A percentile compares a stretch with the other conserved stretches of the same genome.
Conservation (phyloP, 2,113 vertebrate genomes). For the Myiagra hebetior region DNA sequence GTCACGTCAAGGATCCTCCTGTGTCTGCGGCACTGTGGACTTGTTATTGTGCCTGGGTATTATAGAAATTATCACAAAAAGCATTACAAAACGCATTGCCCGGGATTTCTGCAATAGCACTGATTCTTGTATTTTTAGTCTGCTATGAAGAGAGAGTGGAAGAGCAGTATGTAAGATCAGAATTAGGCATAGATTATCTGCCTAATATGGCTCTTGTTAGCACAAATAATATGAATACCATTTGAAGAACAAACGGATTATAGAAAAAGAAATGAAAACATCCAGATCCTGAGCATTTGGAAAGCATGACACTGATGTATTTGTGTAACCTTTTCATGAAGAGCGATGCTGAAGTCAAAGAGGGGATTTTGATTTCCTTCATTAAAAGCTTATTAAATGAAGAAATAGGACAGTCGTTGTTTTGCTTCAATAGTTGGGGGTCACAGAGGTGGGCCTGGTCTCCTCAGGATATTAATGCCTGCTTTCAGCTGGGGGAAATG, state of each 20-base stretch:
- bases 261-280: background rate
- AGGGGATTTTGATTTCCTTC: constrained; percentile 70
- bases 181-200: constrained; percentile 22
- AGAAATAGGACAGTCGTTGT: constrained; percentile 73
- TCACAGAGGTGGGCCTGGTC: constrained; percentile 71
- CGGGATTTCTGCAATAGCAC: background rate
- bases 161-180: background rate
- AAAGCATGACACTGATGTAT: constrained; percentile 64
- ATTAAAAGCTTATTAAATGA: constrained; percentile 79
- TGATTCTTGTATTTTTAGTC: background rate
- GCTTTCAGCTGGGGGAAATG: constrained; percentile 79
- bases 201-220: background rate
- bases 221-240: background rate
- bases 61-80: background rate
- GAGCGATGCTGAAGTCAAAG: constrained; percentile 52
- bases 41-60: background rate
- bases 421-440: constrained; percentile 72
- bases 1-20: background rate
- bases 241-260: constrained; percentile 39
- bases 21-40: background rate
- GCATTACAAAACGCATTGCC: background rate
- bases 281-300: constrained; percentile 37
- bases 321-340: constrained; percentile 69
- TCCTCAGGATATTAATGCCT: constrained; percentile 81
- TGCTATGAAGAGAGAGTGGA: background rate